Percentiles rank a stretch among this genome's conserved stretches.
Evolutionary conservation across 2,888 invertebrate species (phyloP).

Genomic region (Flexamia atlantica): DNA sequence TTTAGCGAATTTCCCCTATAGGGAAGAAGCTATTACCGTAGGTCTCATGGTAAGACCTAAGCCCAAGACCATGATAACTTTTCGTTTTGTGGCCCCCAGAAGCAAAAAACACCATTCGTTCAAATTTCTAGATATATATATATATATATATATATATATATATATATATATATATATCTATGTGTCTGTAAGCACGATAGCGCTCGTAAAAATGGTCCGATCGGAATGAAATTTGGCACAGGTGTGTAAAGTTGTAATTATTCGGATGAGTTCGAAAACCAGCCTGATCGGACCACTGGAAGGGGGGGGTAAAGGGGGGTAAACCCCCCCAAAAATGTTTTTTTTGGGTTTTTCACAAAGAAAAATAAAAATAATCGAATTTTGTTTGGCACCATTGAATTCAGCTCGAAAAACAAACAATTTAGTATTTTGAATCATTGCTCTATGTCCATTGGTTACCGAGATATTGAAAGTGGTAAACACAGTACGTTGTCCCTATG

Average conservation of each 20-base stretch:
- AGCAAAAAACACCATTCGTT: neutral
- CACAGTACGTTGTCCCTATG: too few relatives aligned
- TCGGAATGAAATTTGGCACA: neutral
- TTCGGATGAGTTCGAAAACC: neutral
- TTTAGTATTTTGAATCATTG: too few relatives aligned
- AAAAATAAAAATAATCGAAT: too few relatives aligned
- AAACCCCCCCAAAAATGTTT: too few relatives aligned
- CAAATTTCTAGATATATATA: neutral
- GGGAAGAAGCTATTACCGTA: neutral
- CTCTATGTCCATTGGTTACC: too few relatives aligned
- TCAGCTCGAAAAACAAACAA: too few relatives aligned
- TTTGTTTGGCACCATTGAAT: too few relatives aligned
- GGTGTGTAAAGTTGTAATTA: neutral
- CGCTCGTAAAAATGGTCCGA: neutral
- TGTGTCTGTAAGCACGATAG: neutral
- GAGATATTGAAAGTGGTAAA: too few relatives aligned
- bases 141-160: slow-evolving; percentile 26
- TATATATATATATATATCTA: slow-evolving; percentile 13
- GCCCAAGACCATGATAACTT: neutral
- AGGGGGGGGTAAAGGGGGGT: too few relatives aligned
- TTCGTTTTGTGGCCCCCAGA: neutral
- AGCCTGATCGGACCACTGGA: too few relatives aligned
- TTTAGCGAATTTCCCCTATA: slow-evolving; percentile 5
- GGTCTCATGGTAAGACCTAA: neutral
- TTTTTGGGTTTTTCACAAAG: too few relatives aligned